Evolutionary conservation across 2,113 vertebrate genomes (phyloP).

Genomic region (Aldabrachelys gigantea): DNA sequence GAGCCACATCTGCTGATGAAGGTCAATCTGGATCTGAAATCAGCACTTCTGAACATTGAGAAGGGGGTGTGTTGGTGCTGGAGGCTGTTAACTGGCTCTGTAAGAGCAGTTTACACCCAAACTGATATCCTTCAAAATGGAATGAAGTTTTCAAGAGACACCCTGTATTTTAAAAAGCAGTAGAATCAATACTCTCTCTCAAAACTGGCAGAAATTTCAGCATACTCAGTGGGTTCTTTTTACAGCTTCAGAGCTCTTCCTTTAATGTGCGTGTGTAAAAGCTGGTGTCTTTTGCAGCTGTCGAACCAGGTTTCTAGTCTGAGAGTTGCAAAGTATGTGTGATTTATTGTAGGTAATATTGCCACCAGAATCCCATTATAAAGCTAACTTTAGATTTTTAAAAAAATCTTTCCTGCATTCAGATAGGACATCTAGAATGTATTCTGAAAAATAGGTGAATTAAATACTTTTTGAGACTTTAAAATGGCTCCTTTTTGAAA

Average conservation of each 20-base stretch:
- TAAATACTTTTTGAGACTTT: not conserved
- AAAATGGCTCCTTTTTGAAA: not conserved
- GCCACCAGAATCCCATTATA: not conserved
- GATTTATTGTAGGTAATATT: not conserved
- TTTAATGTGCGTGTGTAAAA: not conserved
- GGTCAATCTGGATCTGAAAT: not conserved
- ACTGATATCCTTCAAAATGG: not conserved
- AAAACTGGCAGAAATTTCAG: not conserved
- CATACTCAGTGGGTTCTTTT: not conserved
- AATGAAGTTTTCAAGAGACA: not conserved
- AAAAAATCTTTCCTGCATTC: not conserved
- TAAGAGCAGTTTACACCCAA: not conserved
- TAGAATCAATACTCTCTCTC: not conserved
- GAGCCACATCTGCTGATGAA: not conserved
- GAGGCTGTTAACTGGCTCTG: not conserved
- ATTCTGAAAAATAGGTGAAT: not conserved
- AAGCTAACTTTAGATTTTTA: not conserved
- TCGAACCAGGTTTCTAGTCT: not conserved
- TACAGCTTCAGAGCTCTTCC: not conserved
- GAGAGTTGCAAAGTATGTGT: not conserved
- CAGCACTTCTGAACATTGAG: not conserved
- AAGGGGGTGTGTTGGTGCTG: not conserved
- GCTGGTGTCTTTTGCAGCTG: not conserved
- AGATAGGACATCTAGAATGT: not conserved
- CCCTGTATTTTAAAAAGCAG: not conserved